Conservation (phyloP, 2,888 invertebrate species). For the Hybos culiciformis region DNA sequence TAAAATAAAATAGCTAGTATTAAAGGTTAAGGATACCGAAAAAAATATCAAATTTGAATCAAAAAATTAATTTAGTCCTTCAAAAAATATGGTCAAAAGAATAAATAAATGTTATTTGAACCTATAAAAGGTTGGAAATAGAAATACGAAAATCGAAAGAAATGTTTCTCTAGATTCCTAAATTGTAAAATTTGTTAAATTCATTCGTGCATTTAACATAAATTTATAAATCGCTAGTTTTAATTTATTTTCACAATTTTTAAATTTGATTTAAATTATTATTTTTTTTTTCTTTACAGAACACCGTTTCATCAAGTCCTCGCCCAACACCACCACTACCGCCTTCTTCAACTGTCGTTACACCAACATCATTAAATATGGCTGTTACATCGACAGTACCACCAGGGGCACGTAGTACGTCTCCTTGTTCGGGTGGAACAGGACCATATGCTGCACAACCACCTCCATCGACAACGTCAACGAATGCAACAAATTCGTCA, state of each 20-base stretch:
- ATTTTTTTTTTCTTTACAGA: conserved; percentile 21
- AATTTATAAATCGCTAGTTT: not conserved
- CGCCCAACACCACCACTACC: conserved; percentile 48
- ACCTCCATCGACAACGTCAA: conserved; percentile 23
- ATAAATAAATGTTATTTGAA: no score
- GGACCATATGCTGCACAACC: conserved; percentile 28
- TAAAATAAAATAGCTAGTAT: no score
- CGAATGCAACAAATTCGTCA: conserved; percentile 12
- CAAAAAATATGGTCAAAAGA: no score
- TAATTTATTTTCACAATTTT: not conserved
- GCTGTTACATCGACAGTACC: conserved; percentile 40
- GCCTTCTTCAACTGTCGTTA: conserved; percentile 38
- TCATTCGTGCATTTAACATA: not conserved
- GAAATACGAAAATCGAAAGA: no score
- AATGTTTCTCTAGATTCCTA: no score
- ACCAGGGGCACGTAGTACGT: conserved; percentile 41
- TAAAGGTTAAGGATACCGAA: no score
- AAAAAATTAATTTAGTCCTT: no score
- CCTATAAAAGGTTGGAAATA: no score
- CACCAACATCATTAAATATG: conserved; percentile 39
- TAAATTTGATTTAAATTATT: not conserved
- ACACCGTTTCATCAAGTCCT: conserved; percentile 53
- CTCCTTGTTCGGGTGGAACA: conserved; percentile 37
- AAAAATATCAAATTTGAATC: no score
- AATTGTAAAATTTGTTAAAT: no score